phyloP scores from a whole-genome alignment of 2,797 vertebrate genomes.

The Manis crassicaudata region DNA sequence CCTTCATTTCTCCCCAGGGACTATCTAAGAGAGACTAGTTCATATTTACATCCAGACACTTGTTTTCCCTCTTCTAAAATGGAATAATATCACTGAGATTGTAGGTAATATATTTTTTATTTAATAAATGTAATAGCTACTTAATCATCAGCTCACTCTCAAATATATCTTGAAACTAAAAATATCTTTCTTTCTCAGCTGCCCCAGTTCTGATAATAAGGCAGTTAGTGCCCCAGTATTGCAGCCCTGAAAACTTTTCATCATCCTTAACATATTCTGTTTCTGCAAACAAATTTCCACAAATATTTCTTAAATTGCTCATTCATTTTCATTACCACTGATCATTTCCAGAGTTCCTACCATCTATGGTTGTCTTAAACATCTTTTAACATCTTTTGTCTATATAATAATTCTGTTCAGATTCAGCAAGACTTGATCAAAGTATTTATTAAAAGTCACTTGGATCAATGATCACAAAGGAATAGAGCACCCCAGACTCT shows the following conservation, averaged over 20 bases:
- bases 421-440: neutral
- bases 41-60: neutral
- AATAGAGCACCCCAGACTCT: neutral
- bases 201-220: neutral
- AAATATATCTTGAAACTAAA: neutral
- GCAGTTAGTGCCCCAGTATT: neutral
- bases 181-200: neutral
- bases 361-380: neutral
- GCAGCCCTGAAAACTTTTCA: neutral
- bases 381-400: neutral
- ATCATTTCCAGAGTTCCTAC: neutral
- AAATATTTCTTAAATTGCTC: neutral
- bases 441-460: neutral
- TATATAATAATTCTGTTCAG: neutral
- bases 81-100: neutral
- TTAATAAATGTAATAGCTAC: neutral
- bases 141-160: neutral
- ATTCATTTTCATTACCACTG: neutral
- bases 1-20: neutral
- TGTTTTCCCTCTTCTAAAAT: constrained; percentile 13
- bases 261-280: neutral
- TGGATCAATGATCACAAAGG: neutral
- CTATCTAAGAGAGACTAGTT: neutral
- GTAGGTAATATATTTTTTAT: neutral
- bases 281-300: neutral